Evolutionary conservation across 2,888 invertebrate genomes (phyloP).

Genomic region (Nomada ruficornis): DNA sequence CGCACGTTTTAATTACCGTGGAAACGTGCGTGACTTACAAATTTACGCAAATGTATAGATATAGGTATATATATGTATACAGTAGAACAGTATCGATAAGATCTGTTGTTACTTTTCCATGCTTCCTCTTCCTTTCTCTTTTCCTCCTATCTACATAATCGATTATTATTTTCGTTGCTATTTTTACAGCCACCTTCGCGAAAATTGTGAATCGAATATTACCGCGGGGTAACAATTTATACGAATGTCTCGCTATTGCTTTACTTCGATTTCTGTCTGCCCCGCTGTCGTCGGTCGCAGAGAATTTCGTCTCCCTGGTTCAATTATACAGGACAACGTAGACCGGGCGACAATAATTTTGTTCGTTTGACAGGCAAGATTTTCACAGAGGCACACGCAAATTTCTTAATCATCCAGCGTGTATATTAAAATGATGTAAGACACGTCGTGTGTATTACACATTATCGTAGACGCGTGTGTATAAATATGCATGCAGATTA

Average conservation of each 20-base stretch:
- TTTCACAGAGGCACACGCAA: no score
- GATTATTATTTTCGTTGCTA: not conserved
- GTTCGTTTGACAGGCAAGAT: no score
- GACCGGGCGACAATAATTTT: no score
- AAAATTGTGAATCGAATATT: not conserved
- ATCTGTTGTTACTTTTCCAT: constrained; percentile 4
- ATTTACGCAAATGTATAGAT: constrained; percentile 60
- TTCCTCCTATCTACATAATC: not conserved
- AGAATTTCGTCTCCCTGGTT: no score
- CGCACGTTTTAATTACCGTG: constrained; percentile 69
- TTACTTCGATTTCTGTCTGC: no score
- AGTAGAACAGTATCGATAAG: not conserved
- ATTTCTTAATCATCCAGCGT: constrained; percentile 1
- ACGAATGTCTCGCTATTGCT: not conserved
- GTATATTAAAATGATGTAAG: constrained; percentile 26
- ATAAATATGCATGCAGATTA: not conserved
- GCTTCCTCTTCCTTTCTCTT: constrained; percentile 30
- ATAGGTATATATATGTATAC: not conserved
- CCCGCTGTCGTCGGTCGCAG: no score
- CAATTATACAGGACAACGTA: no score
- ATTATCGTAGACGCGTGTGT: not conserved
- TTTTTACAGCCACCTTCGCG: not conserved
- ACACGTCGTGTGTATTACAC: constrained; percentile 7
- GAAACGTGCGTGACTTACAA: constrained; percentile 63
- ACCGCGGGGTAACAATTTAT: not conserved